These are phyloP conservation scores for Pangasius krempfi DNA, from an alignment of 2,797 vertebrate genomes.

Conservation along the genomic window DNA sequence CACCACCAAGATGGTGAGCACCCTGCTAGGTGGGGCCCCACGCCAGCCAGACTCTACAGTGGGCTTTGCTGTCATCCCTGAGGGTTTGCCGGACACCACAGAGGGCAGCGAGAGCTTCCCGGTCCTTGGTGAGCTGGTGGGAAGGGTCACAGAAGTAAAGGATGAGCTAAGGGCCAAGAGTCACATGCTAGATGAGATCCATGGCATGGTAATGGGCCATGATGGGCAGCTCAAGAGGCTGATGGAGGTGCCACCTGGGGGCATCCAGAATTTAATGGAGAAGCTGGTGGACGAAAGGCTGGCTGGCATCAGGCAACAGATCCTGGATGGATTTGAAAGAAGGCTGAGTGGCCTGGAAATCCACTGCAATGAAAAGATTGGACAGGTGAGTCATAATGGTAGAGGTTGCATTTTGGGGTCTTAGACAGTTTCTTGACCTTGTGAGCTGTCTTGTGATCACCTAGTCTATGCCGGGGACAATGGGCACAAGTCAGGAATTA, in stretches of 20 bases:
- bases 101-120: constrained; percentile 74
- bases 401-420: not conserved
- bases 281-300: constrained; percentile 83
- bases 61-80: constrained; percentile 85
- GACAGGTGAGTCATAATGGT: constrained; percentile 63
- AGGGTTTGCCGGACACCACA: constrained; percentile 77
- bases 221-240: constrained; percentile 90
- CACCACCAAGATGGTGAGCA: constrained; percentile 82
- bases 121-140: constrained; percentile 84
- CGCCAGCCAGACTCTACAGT: constrained; percentile 73
- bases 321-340: constrained; percentile 89
- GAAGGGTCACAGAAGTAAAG: constrained; percentile 88
- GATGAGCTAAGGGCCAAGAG: constrained; percentile 86
- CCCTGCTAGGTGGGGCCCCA: constrained; percentile 75
- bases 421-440: not conserved
- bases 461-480: no score
- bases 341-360: constrained; percentile 83
- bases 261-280: constrained; percentile 77
- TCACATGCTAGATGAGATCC: constrained; percentile 84
- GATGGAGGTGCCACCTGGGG: constrained; percentile 78
- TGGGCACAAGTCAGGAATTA: not conserved
- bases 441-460: not conserved
- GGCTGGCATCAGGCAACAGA: constrained; percentile 80
- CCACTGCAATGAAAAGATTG: constrained; percentile 83
- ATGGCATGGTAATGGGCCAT: constrained; percentile 89